phyloP scores from a whole-genome alignment of 2,113 vertebrate genomes.

The Bombycilla garrulus region DNA sequence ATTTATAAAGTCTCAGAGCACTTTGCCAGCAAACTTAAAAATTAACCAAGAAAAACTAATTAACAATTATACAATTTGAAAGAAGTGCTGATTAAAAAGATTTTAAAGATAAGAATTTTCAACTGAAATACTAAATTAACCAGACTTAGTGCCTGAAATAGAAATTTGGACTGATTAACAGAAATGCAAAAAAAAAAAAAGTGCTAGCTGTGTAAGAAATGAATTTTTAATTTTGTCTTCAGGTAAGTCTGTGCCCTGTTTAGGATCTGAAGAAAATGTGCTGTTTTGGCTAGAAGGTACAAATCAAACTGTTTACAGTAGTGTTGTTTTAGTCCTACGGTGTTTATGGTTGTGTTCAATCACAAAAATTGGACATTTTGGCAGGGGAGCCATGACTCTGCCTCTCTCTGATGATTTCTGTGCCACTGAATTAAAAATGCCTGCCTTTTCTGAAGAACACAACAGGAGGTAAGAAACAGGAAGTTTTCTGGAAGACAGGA shows the following conservation, averaged over 20 bases:
- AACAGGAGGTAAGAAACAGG: not conserved
- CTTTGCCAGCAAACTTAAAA: constrained; percentile 24
- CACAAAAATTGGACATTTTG: not conserved
- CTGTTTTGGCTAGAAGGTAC: not conserved
- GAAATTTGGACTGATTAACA: not conserved
- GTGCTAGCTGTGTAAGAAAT: not conserved
- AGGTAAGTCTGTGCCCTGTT: not conserved
- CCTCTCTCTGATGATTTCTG: not conserved
- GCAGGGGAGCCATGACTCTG: not conserved
- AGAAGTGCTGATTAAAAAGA: constrained; percentile 60
- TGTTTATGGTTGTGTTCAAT: not conserved
- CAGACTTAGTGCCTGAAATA: not conserved
- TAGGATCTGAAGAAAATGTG: not conserved
- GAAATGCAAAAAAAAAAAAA: not conserved
- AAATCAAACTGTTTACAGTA: not conserved
- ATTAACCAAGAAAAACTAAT: constrained; percentile 48
- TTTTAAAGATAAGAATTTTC: constrained; percentile 33
- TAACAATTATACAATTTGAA: constrained; percentile 32
- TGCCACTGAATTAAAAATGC: not conserved
- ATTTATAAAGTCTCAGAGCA: constrained; percentile 1
- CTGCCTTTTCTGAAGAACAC: not conserved
- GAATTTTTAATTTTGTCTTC: not conserved
- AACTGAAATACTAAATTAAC: constrained; percentile 34
- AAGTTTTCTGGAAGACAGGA: not conserved
- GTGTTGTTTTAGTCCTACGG: not conserved